Percentiles rank a stretch among this genome's conserved stretches.
These are phyloP conservation scores for Cottoperca gobio DNA, from an alignment of 2,797 vertebrate species.

Conservation along the genomic window DNA sequence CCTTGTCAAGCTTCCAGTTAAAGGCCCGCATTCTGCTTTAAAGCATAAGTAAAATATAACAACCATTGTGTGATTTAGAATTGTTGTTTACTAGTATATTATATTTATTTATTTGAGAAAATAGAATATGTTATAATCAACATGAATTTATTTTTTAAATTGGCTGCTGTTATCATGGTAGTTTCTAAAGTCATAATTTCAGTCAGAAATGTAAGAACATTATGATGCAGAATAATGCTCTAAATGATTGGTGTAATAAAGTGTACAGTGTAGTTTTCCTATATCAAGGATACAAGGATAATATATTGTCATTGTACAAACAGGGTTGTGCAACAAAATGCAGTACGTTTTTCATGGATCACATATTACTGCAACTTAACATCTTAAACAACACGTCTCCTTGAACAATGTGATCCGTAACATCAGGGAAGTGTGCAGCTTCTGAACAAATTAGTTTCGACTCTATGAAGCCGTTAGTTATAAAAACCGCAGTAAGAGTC, in stretches of 20 bases:
- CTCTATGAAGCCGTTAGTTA: slow-evolving; percentile 4
- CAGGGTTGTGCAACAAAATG: too few relatives aligned
- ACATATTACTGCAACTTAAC: background rate
- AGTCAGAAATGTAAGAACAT: background rate
- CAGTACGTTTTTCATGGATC: background rate
- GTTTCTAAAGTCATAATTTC: background rate
- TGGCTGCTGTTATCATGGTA: background rate
- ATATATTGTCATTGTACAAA: too few relatives aligned
- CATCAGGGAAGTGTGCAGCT: background rate
- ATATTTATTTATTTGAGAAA: background rate
- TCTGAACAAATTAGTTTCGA: background rate
- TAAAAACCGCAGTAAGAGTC: background rate
- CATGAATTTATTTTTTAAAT: background rate
- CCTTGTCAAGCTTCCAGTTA: background rate
- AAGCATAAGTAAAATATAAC: background rate
- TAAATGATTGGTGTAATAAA: background rate
- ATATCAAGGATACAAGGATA: too few relatives aligned
- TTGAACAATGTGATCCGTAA: background rate
- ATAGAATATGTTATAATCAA: background rate
- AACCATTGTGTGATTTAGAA: background rate
- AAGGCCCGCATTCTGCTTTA: background rate
- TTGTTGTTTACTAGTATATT: background rate
- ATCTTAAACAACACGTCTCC: background rate
- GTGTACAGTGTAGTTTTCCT: background rate
- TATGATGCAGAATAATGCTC: background rate